Base-by-base conservation (phyloP, 2,888 invertebrate genomes). In the Sarcophaga rosellei region DNA sequence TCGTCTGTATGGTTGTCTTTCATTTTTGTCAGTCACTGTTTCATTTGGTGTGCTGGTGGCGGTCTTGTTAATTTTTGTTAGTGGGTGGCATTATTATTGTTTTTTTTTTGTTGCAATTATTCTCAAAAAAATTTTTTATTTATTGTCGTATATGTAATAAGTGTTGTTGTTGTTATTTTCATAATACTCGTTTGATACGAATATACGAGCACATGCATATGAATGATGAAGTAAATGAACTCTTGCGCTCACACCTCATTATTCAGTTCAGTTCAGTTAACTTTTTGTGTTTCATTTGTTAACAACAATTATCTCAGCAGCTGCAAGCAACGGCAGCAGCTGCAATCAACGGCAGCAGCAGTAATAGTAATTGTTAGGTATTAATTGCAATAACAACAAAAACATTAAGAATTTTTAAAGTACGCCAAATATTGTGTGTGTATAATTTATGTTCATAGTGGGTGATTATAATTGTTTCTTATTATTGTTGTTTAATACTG, bases 231-330 rank as follows among this genome's bases (percentile, higher is more conserved):
- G 63, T 79, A 61, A 61, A 63, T 25, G 25, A 68, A 78, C 75
- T 53, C 53, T 53, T 17, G 78, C 70, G 66, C 81, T 81, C 70
- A 74, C 81, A 81, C 74, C 81, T 81, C 69, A 78, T 85, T 78
- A 78, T 78, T 65, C 81, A 53, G 74, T 85, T 70, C 73, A 76
- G 77, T 85, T 81, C 85, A 74, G 74, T 85, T 70, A 77, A 76
- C 59, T 81, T 77, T 73, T 17, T 35, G 80, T 76, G 66, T 80
- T 75, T 72, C 21, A 72, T 61, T 76, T 72, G 65, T 62, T 76
- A 15, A 44, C 23, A 17, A 45, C 59, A 74, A 47, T 25, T n/a
- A 74, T 23, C 35, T 47, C 70, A 20, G 21, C 72, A 35, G 53
- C 25, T 53, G 17, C 23, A 20, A 1, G 1, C 5, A 72, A 15